phyloP scores from a whole-genome alignment of 1,140 invertebrate genomes.

The Chionoecetes opilio region DNA sequence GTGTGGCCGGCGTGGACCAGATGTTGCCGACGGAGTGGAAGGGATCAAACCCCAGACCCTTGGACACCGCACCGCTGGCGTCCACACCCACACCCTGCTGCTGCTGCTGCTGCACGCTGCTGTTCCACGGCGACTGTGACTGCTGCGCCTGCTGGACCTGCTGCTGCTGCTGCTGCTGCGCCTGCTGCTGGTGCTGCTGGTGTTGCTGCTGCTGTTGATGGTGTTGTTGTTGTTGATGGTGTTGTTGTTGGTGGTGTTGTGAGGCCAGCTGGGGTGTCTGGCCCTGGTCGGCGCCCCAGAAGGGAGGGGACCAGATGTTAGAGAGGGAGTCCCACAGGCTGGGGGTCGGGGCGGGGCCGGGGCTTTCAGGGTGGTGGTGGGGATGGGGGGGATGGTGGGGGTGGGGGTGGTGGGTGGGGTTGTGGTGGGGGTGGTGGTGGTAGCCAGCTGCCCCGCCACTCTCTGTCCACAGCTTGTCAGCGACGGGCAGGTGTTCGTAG shows the following conservation, averaged over 20 bases:
- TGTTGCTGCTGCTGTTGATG: slow-evolving; percentile 40
- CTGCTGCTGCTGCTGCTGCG: neutral
- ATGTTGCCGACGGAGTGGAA: slow-evolving; percentile 68
- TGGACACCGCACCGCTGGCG: slow-evolving; percentile 71
- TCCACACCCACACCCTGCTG: slow-evolving; percentile 41
- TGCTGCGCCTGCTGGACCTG: neutral
- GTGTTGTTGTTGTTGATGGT: neutral
- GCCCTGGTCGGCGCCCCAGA: slow-evolving; percentile 64
- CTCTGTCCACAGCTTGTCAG: slow-evolving; percentile 62
- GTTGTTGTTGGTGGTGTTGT: neutral
- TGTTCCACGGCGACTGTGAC: slow-evolving; percentile 48
- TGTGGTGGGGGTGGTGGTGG: slow-evolving; percentile 28
- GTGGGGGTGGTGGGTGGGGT: neutral
- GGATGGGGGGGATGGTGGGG: neutral
- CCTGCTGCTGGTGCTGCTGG: slow-evolving; percentile 6
- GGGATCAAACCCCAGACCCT: slow-evolving; percentile 72
- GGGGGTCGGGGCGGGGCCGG: slow-evolving; percentile 56
- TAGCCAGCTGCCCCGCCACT: neutral
- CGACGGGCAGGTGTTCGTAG: slow-evolving; percentile 56
- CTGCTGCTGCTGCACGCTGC: neutral
- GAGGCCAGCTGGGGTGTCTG: neutral
- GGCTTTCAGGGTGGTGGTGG: neutral
- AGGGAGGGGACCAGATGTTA: slow-evolving; percentile 70
- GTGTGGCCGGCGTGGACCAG: slow-evolving; percentile 61
- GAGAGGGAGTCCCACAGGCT: slow-evolving; percentile 68